phyloP scores from a whole-genome alignment of 1,140 invertebrate species.

The Drosophila tsacasi region DNA sequence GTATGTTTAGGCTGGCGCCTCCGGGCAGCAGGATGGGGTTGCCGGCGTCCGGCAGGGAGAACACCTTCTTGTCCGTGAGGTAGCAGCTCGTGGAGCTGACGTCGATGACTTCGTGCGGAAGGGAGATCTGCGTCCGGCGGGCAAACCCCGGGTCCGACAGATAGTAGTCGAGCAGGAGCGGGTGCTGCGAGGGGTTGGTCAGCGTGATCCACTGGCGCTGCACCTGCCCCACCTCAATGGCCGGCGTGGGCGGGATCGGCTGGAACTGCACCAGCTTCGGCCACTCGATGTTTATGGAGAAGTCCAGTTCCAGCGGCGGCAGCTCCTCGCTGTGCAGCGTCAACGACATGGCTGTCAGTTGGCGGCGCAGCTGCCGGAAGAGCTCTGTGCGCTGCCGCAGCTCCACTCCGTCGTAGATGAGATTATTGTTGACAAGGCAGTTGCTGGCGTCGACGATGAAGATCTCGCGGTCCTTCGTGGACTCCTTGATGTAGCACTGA shows the following conservation, averaged over 20 bases:
- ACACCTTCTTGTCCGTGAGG: slow-evolving; percentile 69
- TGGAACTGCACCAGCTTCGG: slow-evolving; percentile 74
- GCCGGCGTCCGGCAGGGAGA: slow-evolving; percentile 58
- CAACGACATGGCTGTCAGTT: slow-evolving; percentile 66
- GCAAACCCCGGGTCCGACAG: slow-evolving; percentile 71
- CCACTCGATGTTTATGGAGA: slow-evolving; percentile 76
- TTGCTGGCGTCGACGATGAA: slow-evolving; percentile 21
- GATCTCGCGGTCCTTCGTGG: slow-evolving; percentile 23
- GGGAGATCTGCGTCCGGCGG: slow-evolving; percentile 58
- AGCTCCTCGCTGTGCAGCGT: slow-evolving; percentile 74
- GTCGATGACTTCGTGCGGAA: slow-evolving; percentile 79
- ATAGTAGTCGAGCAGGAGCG: slow-evolving; percentile 71
- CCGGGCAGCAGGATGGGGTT: slow-evolving; percentile 62
- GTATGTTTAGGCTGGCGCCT: slow-evolving; percentile 78
- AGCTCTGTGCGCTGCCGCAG: slow-evolving; percentile 72
- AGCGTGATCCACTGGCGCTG: slow-evolving; percentile 67
- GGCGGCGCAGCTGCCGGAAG: slow-evolving; percentile 69
- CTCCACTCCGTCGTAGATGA: slow-evolving; percentile 72
- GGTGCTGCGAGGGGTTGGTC: slow-evolving; percentile 70
- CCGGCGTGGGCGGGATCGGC: slow-evolving; percentile 60
- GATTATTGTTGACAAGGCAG: slow-evolving; percentile 60
- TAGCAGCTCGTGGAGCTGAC: slow-evolving; percentile 69
- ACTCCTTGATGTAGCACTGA: slow-evolving; percentile 89
- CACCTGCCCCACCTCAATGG: slow-evolving; percentile 71
- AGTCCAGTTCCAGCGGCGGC: slow-evolving; percentile 72